A percentile compares a stretch with the other conserved stretches of the same genome.
These are phyloP conservation scores for Petroica traversi DNA, from an alignment of 2,113 vertebrate genomes.

Conservation along the genomic window DNA sequence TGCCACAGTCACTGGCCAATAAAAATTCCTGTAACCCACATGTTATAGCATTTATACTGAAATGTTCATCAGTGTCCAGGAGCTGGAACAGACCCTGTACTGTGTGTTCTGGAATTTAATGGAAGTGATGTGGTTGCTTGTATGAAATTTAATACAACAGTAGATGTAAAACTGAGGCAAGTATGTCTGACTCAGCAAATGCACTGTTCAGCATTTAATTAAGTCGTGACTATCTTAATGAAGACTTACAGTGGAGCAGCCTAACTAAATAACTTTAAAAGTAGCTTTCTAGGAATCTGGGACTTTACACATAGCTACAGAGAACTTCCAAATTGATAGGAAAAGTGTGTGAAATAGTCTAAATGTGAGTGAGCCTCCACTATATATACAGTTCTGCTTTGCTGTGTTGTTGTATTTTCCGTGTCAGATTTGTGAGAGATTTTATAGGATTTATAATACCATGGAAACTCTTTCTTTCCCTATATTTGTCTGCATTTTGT, in stretches of 20 bases:
- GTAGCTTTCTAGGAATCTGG: neutral
- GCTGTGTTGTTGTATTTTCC: neutral
- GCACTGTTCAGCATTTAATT: neutral
- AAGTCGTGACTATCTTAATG: neutral
- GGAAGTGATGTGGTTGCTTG: constrained; percentile 24
- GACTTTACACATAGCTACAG: neutral
- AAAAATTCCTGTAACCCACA: constrained; percentile 34
- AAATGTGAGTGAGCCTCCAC: neutral
- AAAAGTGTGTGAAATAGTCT: neutral
- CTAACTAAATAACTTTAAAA: neutral
- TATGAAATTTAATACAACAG: neutral
- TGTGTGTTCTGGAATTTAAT: constrained; percentile 35
- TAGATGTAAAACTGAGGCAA: neutral
- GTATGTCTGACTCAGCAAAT: constrained; percentile 40
- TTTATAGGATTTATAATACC: neutral
- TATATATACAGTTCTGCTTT: neutral
- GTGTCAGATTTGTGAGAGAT: neutral
- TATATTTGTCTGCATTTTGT: neutral
- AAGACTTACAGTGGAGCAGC: neutral
- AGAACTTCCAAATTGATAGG: neutral
- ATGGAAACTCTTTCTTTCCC: neutral
- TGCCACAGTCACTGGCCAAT: constrained; percentile 7
- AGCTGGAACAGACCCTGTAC: constrained; percentile 17
- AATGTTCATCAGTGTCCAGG: neutral
- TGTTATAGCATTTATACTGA: neutral